Percentiles rank a stretch among this genome's conserved stretches.
These are phyloP conservation scores for Halisarca cf. caerulea DNA, from an alignment of 37 sponge, comb jelly and placozoan genomes.

Conservation along the genomic window DNA sequence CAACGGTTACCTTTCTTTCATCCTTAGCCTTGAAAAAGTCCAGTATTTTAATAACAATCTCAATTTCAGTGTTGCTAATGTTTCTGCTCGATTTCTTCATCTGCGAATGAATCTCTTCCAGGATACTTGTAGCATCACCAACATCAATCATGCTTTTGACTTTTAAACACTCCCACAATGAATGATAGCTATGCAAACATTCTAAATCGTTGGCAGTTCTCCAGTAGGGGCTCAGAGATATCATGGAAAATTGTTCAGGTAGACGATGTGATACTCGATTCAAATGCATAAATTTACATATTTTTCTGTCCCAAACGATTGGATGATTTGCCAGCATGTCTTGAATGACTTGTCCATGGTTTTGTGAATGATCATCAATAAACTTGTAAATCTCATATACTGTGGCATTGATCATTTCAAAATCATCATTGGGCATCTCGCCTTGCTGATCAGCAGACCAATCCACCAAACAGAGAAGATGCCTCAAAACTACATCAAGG, in stretches of 20 bases:
- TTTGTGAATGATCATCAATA: neutral
- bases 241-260: neutral
- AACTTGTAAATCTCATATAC: neutral
- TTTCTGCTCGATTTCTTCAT: neutral
- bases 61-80: neutral
- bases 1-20: neutral
- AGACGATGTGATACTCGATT: neutral
- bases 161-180: conserved; percentile 20
- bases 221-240: neutral
- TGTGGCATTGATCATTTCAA: neutral
- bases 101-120: conserved; percentile 20
- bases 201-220: neutral
- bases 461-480: neutral
- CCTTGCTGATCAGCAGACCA: neutral
- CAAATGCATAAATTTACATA: neutral
- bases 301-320: neutral
- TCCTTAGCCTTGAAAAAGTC: neutral
- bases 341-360: neutral
- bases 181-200: neutral
- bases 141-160: conserved; percentile 32
- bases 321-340: neutral
- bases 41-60: conserved; percentile 5
- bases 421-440: neutral
- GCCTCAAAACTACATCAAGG: neutral
- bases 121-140: conserved; percentile 39